Percentiles rank a stretch among this genome's conserved stretches.
These are phyloP conservation scores for Crotalus horridus DNA, from an alignment of 2,113 vertebrate genomes.

Conservation along the genomic window DNA sequence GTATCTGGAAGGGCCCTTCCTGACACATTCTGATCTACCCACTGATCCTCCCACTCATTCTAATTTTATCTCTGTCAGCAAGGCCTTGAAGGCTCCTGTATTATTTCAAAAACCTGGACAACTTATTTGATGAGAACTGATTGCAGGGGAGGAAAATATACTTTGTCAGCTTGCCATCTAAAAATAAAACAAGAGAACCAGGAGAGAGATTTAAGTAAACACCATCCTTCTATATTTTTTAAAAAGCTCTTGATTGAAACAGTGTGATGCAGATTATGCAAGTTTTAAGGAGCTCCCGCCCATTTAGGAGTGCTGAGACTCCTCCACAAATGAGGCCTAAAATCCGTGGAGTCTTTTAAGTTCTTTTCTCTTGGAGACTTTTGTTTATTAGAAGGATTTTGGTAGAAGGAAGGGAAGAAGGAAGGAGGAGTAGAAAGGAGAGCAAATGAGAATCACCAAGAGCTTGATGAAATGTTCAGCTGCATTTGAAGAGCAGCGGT, in stretches of 20 bases:
- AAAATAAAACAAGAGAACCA: neutral
- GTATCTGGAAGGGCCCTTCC: neutral
- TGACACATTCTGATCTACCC: neutral
- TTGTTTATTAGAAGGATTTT: neutral
- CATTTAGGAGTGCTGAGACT: neutral
- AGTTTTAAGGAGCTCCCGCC: neutral
- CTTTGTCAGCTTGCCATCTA: neutral
- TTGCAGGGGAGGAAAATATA: neutral
- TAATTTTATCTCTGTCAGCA: neutral
- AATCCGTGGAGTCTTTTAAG: neutral
- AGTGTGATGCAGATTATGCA: neutral
- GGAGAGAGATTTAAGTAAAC: neutral
- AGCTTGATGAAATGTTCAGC: neutral
- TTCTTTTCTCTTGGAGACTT: too few species aligned
- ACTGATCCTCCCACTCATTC: neutral
- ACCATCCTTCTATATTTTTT: neutral
- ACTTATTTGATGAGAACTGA: neutral
- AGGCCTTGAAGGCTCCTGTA: neutral
- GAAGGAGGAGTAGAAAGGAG: neutral
- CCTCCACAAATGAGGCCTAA: too few species aligned
- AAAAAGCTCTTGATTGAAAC: neutral
- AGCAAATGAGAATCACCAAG: neutral
- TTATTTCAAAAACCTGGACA: neutral
- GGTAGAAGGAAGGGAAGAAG: neutral
- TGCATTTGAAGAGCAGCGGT: neutral